Evolutionary conservation across 2,888 invertebrate genomes (phyloP).

Genomic region (Ditula angustiorana): DNA sequence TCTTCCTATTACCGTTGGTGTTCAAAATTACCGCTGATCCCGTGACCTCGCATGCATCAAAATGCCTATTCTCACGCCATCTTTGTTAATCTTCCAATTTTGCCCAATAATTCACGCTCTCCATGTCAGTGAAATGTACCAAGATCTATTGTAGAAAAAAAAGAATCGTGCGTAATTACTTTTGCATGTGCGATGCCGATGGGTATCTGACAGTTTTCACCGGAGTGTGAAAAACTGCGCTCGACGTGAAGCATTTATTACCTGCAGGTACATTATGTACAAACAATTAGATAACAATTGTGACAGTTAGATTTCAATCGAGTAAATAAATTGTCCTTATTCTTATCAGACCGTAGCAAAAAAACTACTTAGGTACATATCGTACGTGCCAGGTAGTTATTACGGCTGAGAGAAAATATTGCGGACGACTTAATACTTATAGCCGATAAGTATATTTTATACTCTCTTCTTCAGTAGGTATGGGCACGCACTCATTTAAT

Average conservation of each 20-base stretch:
- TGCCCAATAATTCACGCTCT: slow-evolving; percentile 38
- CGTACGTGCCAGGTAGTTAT: too few relatives aligned
- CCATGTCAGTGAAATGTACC: slow-evolving; percentile 29
- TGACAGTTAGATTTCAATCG: slow-evolving; percentile 27
- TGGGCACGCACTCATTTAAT: too few relatives aligned
- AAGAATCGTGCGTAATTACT: slow-evolving; percentile 23
- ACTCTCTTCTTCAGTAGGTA: too few relatives aligned
- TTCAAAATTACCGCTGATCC: slow-evolving; percentile 32
- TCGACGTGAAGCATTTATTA: neutral
- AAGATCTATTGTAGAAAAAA: neutral
- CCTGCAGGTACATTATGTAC: slow-evolving; percentile 1
- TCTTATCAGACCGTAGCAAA: slow-evolving; percentile 30
- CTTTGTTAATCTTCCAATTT: slow-evolving; percentile 35
- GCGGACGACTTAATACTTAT: too few relatives aligned
- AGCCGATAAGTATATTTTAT: too few relatives aligned
- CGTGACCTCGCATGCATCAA: slow-evolving; percentile 34
- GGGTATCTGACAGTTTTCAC: slow-evolving; percentile 26
- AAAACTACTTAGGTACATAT: neutral
- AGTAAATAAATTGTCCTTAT: slow-evolving; percentile 19
- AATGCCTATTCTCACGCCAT: slow-evolving; percentile 33
- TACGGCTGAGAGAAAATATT: neutral
- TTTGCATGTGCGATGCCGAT: slow-evolving; percentile 17
- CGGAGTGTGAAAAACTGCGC: neutral
- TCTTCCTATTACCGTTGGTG: slow-evolving; percentile 16
- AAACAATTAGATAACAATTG: slow-evolving; percentile 22